Base-by-base conservation (phyloP, 2,113 vertebrate species). In the Marmota monax region DNA sequence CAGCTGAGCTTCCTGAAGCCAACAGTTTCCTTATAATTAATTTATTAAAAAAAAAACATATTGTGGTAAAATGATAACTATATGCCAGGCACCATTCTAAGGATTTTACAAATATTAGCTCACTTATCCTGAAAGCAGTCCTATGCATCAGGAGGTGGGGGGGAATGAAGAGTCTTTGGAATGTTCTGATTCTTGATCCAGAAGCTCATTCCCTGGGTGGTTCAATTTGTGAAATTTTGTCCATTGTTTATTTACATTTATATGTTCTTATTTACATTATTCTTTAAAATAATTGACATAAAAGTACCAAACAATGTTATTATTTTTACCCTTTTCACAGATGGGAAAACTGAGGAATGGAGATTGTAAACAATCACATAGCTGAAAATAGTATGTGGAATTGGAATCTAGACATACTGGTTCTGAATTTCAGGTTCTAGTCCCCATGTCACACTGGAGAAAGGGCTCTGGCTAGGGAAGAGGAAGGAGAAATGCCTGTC, bases 101-200 rank as follows among this genome's bases (percentile, higher is more conserved):
- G 69, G 42, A 73, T 72, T 56, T 94, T 65, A 67, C 45, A 95
- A 87, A 87, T 29, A 73, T 39, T 69, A 79, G 12, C 14, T 95
- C 39, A 32, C 74, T 76, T 82, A 85, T 88, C 70, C 45, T 90
- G 12, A 82, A 67, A 72, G 65, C 16, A 72, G 13, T 32, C 51
- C 51, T 45, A 2, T 7, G 2, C n/a, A 63, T 29, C n/a, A 27
- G 67, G 32, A 23, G 4, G 9, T 25, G 9, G 29, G 32, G 17
- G 9, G 9, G 8, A 7, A 18, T 10, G 14, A 65, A 20, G 13
- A n/a, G n/a, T 29, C 4, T 53, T 17, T 3, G 25, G 29, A 56
- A 84, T 13, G 0, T 37, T 63, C 73, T 61, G 39, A 42, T 42
- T 80, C 42, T 79, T 65, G 14, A 61, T 53, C 20, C 76, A 5